phyloP scores from a whole-genome alignment of 2,113 vertebrate species.

The Microcebus tavaratra region DNA sequence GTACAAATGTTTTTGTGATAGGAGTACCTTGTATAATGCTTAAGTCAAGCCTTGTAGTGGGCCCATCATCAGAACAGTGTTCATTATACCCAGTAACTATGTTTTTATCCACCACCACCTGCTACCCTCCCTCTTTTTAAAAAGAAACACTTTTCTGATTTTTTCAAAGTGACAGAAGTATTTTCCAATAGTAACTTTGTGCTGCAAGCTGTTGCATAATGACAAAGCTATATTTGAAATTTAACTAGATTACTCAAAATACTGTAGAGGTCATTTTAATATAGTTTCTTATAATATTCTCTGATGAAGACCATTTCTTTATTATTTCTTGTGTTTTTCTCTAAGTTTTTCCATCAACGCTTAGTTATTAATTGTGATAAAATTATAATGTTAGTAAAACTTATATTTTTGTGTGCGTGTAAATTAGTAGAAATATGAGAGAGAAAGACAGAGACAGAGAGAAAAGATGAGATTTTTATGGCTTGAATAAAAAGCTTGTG shows the following conservation, averaged over 20 bases:
- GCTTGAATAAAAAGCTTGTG: neutral
- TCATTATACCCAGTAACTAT: too few relatives aligned
- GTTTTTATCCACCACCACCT: too few relatives aligned
- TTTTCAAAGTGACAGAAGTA: neutral
- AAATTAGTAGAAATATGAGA: neutral
- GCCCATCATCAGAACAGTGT: too few relatives aligned
- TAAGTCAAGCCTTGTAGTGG: too few relatives aligned
- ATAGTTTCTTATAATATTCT: neutral
- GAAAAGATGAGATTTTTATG: neutral
- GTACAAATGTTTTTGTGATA: too few relatives aligned
- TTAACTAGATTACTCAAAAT: constrained; percentile 1
- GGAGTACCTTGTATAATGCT: too few relatives aligned
- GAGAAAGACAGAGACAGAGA: neutral
- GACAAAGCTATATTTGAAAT: neutral
- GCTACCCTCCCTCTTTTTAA: neutral
- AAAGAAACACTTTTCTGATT: neutral
- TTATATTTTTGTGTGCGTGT: neutral
- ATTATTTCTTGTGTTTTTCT: neutral
- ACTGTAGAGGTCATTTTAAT: neutral
- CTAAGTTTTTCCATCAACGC: neutral
- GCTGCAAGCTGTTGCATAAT: neutral
- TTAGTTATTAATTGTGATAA: neutral
- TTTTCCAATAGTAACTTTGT: neutral
- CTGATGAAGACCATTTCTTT: neutral
- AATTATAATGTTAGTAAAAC: neutral